Base-by-base conservation (phyloP, 2,113 vertebrate species). In the Tricholaema leucomelas region DNA sequence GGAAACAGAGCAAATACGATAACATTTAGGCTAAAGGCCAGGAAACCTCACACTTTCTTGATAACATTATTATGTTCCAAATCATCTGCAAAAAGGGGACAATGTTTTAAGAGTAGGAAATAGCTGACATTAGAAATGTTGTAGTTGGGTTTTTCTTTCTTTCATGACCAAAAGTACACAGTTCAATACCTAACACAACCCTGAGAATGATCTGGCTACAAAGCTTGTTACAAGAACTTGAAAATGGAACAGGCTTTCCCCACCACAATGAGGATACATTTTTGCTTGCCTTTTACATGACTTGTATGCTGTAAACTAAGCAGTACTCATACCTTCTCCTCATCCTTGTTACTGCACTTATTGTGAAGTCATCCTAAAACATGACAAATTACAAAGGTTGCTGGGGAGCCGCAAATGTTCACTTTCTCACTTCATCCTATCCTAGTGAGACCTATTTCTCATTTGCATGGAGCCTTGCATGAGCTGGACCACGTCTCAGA, bases 71-170 rank as follows among this genome's bases (percentile, higher is more conserved):
- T 91, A 50, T 24, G 46, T 88, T 88, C 92, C 67, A 24, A 73
- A 31, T 87, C 5, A 44, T 46, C 38, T 69, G 9, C 75, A 23
- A 94, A 92, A 71, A 59, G 44, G 42, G 54, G 56, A 88, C 24
- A 4, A 4, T 87, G 17, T 91, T 74, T 81, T 56, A 81, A 74
- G 93, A 75, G 35, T 55, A 94, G 59, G 56, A 90, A 89, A 74
- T 33, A 66, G 64, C 9, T 88, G 79, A 52, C 72, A 81, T 17
- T 55, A 31, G 76, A 85, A 78, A 72, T 31, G 24, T 66, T 94
- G 88, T 88, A 84, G 72, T 88, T 90, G 81, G 71, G 85, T 80
- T 94, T 88, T 27, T 55, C 44, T 91, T 91, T 87, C 90, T 78
- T 91, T 78, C 52, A 38, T 44, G 36, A 59, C 44, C 65, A 73